These are phyloP conservation scores for Phyllotis vaccarum DNA, from an alignment of 2,797 vertebrate species.

Conservation along the genomic window DNA sequence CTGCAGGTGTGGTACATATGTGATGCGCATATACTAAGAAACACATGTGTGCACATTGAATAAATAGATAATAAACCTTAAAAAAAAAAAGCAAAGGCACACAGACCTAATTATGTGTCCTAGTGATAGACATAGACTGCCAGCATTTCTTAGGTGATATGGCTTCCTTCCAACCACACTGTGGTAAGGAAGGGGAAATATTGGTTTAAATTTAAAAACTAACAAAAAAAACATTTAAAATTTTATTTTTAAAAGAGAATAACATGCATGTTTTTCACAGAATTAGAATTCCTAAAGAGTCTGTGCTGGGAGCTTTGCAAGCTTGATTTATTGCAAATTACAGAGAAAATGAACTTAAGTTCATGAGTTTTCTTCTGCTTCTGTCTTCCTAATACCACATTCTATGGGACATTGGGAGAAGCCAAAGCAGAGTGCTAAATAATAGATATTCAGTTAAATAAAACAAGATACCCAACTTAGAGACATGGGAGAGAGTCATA, in stretches of 20 bases:
- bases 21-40: background rate
- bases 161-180: background rate
- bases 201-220: conserved; percentile 30
- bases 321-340: conserved; percentile 45
- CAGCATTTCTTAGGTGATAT: background rate
- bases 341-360: conserved; percentile 41
- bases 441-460: conserved; percentile 64
- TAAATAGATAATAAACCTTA: background rate
- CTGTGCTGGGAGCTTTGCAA: conserved; percentile 12
- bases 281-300: conserved; percentile 8
- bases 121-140: background rate
- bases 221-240: conserved; percentile 51
- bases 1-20: background rate
- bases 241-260: conserved; percentile 44
- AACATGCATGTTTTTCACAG: background rate
- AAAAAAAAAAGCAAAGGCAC: background rate
- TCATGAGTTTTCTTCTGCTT: conserved; percentile 38
- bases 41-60: background rate
- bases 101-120: background rate
- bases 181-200: conserved; percentile 7
- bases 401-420: conserved; percentile 40
- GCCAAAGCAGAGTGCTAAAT: conserved; percentile 45
- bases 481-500: conserved; percentile 47
- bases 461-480: conserved; percentile 53
- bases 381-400: conserved; percentile 41